Evolutionary conservation across 2,113 vertebrate genomes (phyloP).

Genomic region (Coturnix japonica): DNA sequence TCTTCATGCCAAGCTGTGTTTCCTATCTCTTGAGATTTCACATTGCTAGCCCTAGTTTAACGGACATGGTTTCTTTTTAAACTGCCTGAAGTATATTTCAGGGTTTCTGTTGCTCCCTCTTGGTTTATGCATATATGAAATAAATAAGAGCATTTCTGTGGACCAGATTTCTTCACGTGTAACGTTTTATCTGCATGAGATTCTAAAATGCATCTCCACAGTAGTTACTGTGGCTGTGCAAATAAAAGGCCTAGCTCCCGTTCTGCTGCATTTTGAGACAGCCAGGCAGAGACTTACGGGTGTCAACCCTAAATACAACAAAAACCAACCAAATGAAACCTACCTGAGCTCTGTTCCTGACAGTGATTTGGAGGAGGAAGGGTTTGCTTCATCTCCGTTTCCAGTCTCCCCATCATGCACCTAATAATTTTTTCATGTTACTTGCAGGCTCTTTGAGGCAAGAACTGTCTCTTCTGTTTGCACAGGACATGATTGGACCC

Average conservation of each 20-base stretch:
- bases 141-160: background rate
- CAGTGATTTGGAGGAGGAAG: background rate
- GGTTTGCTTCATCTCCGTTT: background rate
- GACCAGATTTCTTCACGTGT: background rate
- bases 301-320: background rate
- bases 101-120: background rate
- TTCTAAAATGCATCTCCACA: background rate
- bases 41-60: background rate
- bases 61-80: conserved; percentile 24
- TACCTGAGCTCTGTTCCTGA: background rate
- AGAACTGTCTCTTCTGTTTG: background rate
- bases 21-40: conserved; percentile 18
- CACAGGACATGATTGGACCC: background rate
- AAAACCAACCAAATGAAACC: background rate
- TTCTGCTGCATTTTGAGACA: background rate
- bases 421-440: background rate
- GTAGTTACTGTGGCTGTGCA: background rate
- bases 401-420: background rate
- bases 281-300: background rate
- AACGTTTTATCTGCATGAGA: background rate
- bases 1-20: background rate
- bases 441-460: background rate
- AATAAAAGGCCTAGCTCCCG: background rate
- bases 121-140: background rate
- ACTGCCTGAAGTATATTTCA: background rate